A percentile compares a stretch with the other conserved stretches of the same genome.
phyloP scores from a whole-genome alignment of 2,888 invertebrate genomes.

The Drosophila hamatofila region DNA sequence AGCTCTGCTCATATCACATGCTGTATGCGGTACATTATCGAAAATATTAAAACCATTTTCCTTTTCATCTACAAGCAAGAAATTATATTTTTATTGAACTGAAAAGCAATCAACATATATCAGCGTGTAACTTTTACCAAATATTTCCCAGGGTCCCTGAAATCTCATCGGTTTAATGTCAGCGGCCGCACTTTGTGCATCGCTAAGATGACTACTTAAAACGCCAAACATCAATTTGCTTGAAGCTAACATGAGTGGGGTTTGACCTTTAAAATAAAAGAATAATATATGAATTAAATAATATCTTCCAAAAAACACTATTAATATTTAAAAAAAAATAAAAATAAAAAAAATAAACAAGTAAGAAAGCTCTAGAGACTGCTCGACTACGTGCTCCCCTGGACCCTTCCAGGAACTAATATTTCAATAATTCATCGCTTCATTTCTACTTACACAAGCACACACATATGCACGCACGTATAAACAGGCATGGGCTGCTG shows the following conservation, averaged over 20 bases:
- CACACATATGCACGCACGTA: no score
- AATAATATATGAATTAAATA: neutral
- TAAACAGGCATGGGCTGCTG: no score
- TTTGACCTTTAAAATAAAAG: constrained; percentile 80
- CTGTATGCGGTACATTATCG: constrained; percentile 83
- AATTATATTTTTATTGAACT: neutral
- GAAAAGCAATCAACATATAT: neutral
- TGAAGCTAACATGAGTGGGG: constrained; percentile 84
- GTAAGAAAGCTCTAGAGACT: no score
- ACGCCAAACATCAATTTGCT: constrained; percentile 83
- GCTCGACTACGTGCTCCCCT: no score
- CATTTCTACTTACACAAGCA: no score
- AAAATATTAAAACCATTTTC: constrained; percentile 84
- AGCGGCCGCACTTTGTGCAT: constrained; percentile 82
- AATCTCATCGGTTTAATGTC: constrained; percentile 85
- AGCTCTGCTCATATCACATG: constrained; percentile 84
- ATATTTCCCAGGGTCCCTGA: constrained; percentile 84
- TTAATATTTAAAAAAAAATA: no score
- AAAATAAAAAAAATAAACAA: no score
- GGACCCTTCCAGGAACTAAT: no score
- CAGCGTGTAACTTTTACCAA: constrained; percentile 77
- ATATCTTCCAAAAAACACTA: no score
- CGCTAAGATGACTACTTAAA: constrained; percentile 83
- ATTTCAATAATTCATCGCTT: no score
- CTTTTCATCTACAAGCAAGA: constrained; percentile 84